phyloP scores from a whole-genome alignment of 2,797 vertebrate genomes.

The Centropyge bicolor region DNA sequence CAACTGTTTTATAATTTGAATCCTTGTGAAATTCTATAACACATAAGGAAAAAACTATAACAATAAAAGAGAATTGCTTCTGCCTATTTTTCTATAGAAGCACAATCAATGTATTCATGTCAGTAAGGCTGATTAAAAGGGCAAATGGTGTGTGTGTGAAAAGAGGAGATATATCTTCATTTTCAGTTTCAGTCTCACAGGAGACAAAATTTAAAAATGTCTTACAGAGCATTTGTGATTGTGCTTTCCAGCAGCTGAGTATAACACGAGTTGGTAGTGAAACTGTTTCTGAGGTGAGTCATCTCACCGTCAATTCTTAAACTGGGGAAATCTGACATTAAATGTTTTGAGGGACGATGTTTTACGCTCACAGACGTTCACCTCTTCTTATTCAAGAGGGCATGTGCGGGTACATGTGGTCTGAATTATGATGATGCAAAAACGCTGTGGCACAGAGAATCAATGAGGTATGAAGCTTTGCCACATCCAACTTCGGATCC shows the following conservation, averaged over 20 bases:
- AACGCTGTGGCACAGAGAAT: conserved; percentile 67
- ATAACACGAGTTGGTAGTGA: conserved; percentile 6
- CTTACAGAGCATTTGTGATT: background rate
- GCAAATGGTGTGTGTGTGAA: background rate
- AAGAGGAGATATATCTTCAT: background rate
- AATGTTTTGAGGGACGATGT: conserved; percentile 40
- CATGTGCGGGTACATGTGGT: conserved; percentile 73
- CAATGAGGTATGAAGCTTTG: conserved; percentile 76
- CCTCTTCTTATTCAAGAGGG: conserved; percentile 54
- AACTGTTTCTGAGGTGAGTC: conserved; percentile 33
- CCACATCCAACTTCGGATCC: conserved; percentile 66
- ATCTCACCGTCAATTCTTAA: conserved; percentile 21
- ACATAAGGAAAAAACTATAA: background rate
- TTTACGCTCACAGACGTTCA: conserved; percentile 55
- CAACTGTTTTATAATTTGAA: too few species aligned
- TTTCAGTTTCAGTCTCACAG: too few species aligned
- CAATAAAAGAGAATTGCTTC: background rate
- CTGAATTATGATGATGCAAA: conserved; percentile 73
- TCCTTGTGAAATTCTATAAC: too few species aligned
- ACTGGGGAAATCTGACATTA: conserved; percentile 9
- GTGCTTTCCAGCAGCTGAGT: background rate
- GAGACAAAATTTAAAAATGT: background rate
- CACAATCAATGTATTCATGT: too few species aligned
- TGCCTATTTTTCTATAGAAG: too few species aligned
- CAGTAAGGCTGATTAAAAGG: background rate